Evolutionary conservation across 2,113 vertebrate genomes (phyloP), one percentile per base, ranked within the genome.

Genomic region (Macrotus californicus): DNA sequence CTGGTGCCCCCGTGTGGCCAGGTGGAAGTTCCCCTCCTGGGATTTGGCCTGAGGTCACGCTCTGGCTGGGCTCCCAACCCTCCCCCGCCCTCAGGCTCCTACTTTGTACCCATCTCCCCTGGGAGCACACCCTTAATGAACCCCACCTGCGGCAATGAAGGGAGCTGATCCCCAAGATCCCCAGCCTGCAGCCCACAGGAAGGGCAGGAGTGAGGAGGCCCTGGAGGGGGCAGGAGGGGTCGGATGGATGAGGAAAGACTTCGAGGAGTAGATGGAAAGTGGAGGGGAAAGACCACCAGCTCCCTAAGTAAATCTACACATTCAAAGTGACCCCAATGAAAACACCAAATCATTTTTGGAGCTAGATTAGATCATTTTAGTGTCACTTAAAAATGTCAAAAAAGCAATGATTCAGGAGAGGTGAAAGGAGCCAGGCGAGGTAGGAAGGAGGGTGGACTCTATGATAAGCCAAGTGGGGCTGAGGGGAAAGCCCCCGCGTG

Each of bases 281-380:
- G 4, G 6, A 59, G 6, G 48, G 39, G 52, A 72, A 31, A 29
- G 39, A 54, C 2, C 12, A 48, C 69, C 61, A 7, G 41, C 18
- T 77, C 39, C 54, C 48, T 41, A 29, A 50, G 66, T 39, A 66
- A 56, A 22, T 48, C 69, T 64, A 22, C 6, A 56, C 15, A 36
- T 7, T 64, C 46, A 56, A 2, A 5, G 31, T 21, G 73, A n/a
- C 16, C 46, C 36, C 69, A 54, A 43, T 70, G n/a, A 89, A 64
- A 96, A 82, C 26, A 61, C 29, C 67, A 77, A 5, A 21, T 61
- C 86, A 41, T 54, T 89, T 89, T 56, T 59, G 90, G 67, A 86
- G 52, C 66, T 85, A n/a, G 80, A 61, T 22, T 67, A 70, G 48
- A 36, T 48, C 26, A 19, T 64, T 59, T 84, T 54, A 6, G 39